These are phyloP conservation scores for Agrenia bidenticulata DNA, from an alignment of 2,888 invertebrate genomes.

Conservation along the genomic window DNA sequence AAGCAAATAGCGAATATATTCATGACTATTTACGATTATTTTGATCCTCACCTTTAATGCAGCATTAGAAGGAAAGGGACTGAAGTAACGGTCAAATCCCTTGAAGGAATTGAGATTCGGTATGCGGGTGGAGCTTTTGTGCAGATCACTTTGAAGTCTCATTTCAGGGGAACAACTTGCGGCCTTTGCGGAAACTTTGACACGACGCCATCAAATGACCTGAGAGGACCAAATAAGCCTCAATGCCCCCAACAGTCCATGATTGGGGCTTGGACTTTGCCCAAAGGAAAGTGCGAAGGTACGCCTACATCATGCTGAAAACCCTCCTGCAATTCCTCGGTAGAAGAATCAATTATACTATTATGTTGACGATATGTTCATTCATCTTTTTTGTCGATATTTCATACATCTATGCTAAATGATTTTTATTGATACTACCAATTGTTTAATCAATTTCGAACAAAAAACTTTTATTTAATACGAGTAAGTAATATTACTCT, in stretches of 20 bases:
- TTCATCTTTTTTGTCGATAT: no score
- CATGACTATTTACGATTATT: background rate
- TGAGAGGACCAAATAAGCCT: constrained; percentile 39
- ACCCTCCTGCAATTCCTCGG: background rate
- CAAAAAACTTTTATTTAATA: no score
- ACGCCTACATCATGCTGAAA: no score
- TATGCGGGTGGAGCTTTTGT: constrained; percentile 39
- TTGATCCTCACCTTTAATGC: background rate
- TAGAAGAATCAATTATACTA: no score
- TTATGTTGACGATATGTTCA: no score
- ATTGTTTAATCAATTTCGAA: no score
- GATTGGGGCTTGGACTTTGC: constrained; percentile 28
- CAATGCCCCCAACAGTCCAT: constrained; percentile 28
- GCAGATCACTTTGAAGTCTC: constrained; percentile 9
- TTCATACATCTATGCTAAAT: no score
- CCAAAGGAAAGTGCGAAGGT: background rate
- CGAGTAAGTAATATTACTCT: no score
- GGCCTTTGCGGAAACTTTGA: constrained; percentile 52
- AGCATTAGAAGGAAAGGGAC: constrained; percentile 43
- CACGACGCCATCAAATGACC: constrained; percentile 44
- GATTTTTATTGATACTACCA: no score
- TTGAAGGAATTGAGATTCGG: constrained; percentile 32
- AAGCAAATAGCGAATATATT: no score
- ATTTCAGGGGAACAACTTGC: constrained; percentile 46
- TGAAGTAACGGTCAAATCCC: constrained; percentile 36